Evolutionary conservation across 2,113 vertebrate species (phyloP), one percentile per base, ranked within the genome.

Genomic region (Atractosteus spatula): DNA sequence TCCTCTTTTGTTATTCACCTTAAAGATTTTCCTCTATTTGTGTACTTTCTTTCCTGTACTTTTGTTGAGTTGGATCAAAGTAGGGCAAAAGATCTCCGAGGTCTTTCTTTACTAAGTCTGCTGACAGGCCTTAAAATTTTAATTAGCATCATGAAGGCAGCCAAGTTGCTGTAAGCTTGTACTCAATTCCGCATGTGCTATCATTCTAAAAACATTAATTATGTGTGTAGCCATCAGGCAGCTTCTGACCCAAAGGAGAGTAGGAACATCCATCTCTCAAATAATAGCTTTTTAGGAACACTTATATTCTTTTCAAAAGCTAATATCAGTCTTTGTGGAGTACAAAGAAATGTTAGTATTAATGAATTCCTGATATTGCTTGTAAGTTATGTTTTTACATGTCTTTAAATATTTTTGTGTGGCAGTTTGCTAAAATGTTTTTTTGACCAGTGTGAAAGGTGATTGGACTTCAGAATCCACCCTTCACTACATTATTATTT

Each of bases 51-150:
- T 29, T 51, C 41, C 11, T 13, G 17, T 62, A 44, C 6, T 62
- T 62, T 68, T 11, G 13, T 54, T 68, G 12, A 68, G 45, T 63
- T 74, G 45, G 72, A 68, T 74, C 57, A 74, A 74, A 74, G 66
- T 69, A 69, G 66, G 10, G 59, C 67, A 73, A 43, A 65, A 44
- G 67, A 12, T 55, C 59, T 74, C 59, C 45, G 44, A 74, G 66
- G 57, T 74, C 44, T 47, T 17, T 7, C 11, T 74, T 57, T 43
- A 69, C 56, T 67, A 69, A 56, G 41, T 47, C 59, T 68, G 67
- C 45, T 14, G 66, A 69, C 61, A 64, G 61, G 73, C 66, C 61
- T 41, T 74, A 69, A 69, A 69, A 74, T 55, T 55, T 63, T 70
- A 64, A 74, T 74, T 69, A 69, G 67, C 29, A 43, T 68, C 42